A percentile compares a stretch with the other conserved stretches of the same genome.
These are phyloP conservation scores for Hippasteria phrygiana DNA, from an alignment of 53 echinoderm and acorn worm species.

Conservation along the genomic window DNA sequence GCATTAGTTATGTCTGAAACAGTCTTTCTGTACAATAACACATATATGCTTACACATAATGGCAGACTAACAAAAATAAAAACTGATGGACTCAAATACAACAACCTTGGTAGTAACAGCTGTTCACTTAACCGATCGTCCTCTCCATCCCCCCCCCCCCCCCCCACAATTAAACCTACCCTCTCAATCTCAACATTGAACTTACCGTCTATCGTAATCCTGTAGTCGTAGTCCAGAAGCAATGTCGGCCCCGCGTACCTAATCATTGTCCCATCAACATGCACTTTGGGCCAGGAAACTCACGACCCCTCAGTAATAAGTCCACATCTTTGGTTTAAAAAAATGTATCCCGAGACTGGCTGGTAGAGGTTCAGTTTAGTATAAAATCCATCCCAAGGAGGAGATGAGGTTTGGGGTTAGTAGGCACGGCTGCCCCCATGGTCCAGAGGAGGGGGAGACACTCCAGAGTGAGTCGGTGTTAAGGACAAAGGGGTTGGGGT, in stretches of 20 bases:
- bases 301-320: neutral
- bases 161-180: constrained; percentile 54
- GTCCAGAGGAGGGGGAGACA: neutral
- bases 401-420: neutral
- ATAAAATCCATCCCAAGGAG: neutral
- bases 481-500: neutral
- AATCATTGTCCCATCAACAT: constrained; percentile 60
- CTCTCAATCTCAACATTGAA: constrained; percentile 36
- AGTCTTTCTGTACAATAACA: neutral
- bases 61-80: neutral
- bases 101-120: neutral
- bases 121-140: constrained; percentile 21
- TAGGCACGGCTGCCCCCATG: neutral
- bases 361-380: neutral
- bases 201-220: constrained; percentile 54
- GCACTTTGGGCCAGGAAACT: constrained; percentile 27
- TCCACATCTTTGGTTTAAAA: constrained; percentile 4
- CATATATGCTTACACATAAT: neutral
- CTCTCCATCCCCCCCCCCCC: neutral
- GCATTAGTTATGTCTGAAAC: neutral
- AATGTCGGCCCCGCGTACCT: constrained; percentile 77
- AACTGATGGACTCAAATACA: neutral
- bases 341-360: neutral
- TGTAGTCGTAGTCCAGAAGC: constrained; percentile 78
- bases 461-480: neutral